Evolutionary conservation across 2,888 invertebrate genomes (phyloP).

Genomic region (Ramazzottius varieornatus): DNA sequence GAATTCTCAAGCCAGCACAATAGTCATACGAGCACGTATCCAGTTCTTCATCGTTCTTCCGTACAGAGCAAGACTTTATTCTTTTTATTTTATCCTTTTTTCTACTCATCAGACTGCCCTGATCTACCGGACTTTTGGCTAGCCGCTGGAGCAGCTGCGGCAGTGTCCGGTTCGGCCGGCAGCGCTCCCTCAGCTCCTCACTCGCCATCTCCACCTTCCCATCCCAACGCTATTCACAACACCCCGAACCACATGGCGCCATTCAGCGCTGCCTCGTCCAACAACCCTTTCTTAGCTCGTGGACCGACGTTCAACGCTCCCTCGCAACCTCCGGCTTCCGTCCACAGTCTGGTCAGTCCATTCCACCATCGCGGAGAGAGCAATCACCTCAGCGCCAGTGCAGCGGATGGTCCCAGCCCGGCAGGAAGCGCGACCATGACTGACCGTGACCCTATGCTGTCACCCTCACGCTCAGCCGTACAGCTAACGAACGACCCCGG

Average conservation of each 20-base stretch:
- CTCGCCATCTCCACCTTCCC: not conserved
- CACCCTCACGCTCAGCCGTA: too few species aligned
- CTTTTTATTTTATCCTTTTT: not conserved
- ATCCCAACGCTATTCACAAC: not conserved
- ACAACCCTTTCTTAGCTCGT: not conserved
- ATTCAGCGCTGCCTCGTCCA: not conserved
- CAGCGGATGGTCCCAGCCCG: not conserved
- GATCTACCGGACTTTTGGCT: constrained; percentile 1
- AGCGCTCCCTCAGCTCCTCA: not conserved
- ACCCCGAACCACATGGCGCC: not conserved
- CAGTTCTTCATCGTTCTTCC: not conserved
- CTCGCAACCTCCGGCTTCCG: not conserved
- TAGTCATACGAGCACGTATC: too few species aligned
- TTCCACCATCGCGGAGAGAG: too few species aligned
- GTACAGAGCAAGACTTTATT: too few species aligned
- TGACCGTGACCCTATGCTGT: not conserved
- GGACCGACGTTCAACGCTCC: not conserved
- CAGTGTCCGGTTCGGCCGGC: not conserved
- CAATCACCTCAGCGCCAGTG: too few species aligned
- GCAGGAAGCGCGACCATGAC: not conserved
- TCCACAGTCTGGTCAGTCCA: too few species aligned
- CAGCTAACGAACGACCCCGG: too few species aligned
- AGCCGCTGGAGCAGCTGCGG: not conserved
- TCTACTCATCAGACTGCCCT: not conserved
- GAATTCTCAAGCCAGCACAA: too few species aligned